Base-by-base conservation (phyloP, 92 coral and sea anemone genomes). In the Ricordea florida region DNA sequence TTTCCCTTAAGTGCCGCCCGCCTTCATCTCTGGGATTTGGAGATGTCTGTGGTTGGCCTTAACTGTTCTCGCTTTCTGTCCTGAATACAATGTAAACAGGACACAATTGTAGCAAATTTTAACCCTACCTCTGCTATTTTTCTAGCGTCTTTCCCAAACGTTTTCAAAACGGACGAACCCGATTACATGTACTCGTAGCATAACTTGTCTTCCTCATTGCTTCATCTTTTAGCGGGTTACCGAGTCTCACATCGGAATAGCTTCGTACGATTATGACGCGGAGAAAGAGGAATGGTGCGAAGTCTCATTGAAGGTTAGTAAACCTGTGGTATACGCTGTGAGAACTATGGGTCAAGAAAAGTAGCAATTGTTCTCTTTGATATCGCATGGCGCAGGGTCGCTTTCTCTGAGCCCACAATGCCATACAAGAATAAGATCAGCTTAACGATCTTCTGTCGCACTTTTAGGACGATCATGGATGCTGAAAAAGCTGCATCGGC, bases 241-340 rank as follows among this genome's bases (percentile, higher is more conserved):
- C 47, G 75, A 75, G 55, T 78, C 79, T 42, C 89, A 91, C 58
- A 25, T 70, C 16, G 87, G 65, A 37, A 71, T 94, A 27, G 82
- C 90, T 3, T 86, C 92, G 1, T 94, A 94, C 48, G 55, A 66
- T 4, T 94, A 78, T 53, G 98, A 94, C 61, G 78, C 30, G 7
- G 74, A 88, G 13, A 85, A 94, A 25, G 85, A 91, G 23, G 79
- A 66, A 10, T 94, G 98, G 98, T 94, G 98, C 53, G 94, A 94
- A 56, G 90, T 91, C n/a, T 69, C 74, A 16, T 66, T 93, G 20
- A 79, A 75, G 97, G 97, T 94, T 80, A 46, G 48, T 0, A 3
- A 14, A 10, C n/a, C 5, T 49, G 57, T 0, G 57, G 14, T 30
- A 11, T 24, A 16, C 27, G 7, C 4, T 24, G 41, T 13, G 13